Evolutionary conservation across 2,888 invertebrate species (phyloP), one percentile per base, ranked within the genome.

Genomic region (Polymixis flavicincta): DNA sequence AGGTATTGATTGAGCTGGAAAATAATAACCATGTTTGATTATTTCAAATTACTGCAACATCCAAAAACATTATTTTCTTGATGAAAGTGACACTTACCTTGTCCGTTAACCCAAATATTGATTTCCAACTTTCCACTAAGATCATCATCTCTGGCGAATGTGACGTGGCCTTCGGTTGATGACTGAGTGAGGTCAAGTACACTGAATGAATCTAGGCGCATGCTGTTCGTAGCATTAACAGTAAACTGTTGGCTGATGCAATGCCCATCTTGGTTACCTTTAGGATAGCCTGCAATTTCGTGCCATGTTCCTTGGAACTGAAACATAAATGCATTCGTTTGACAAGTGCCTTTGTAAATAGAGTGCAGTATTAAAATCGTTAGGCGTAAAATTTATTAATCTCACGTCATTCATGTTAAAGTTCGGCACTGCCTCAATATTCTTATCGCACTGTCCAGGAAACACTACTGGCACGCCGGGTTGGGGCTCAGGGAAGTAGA

Each of bases 381-480:
- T 17, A n/a, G 28, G 11, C 4, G 22, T 28, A 54, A 4, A 60
- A 55, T 54, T 22, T 42, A 25, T 60, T 19, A 0, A 13, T 54
- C 89, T 90, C 77, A 94, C 94, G 63, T 76, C 68, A 42, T 65
- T 76, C 52, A 91, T 76, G 77, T 92, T 85, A 59, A 95, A 95
- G 76, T 92, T 88, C 0, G 87, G 76, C 0, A 91, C 87, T 19
- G 90, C 93, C n/a, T 85, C 69, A 42, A 94, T 91, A 32, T n/a
- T 90, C 2, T 82, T 59, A 71, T 94, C 91, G 70, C 95, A 95
- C 45, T 92, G 92, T 60, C 95, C 95, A 19, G 92, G 92, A 85
- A 95, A 94, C 1, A 92, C 85, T 0, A 94, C 93, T 19, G 92
- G 92, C 0, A 86, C 87, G 8, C 91, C 92, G 0, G 86, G 86